phyloP scores from a whole-genome alignment of 2,797 vertebrate species.

The Syngnathus rostellatus region DNA sequence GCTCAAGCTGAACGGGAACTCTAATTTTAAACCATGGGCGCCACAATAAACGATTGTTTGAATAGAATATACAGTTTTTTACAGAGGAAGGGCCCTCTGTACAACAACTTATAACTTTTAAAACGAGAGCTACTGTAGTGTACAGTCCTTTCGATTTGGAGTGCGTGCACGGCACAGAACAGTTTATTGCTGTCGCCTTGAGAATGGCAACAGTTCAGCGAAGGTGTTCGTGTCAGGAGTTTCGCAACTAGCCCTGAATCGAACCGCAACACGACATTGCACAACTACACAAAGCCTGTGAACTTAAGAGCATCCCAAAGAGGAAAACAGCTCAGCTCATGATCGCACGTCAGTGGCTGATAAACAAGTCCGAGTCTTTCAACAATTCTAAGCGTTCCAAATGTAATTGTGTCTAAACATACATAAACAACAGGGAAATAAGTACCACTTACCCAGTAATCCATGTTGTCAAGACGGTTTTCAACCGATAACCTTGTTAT shows the following conservation, averaged over 20 bases:
- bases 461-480: conserved; percentile 55
- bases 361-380: conserved; percentile 37
- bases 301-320: conserved; percentile 17
- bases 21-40: conserved; percentile 37
- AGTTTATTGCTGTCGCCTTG: too few species aligned
- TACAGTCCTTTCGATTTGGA: background rate
- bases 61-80: conserved; percentile 6
- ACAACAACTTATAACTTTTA: background rate
- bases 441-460: conserved; percentile 64
- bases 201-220: background rate
- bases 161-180: background rate
- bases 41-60: conserved; percentile 35
- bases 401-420: background rate
- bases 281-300: background rate
- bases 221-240: background rate
- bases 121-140: background rate
- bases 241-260: background rate
- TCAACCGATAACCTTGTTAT: conserved; percentile 13
- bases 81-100: background rate
- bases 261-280: background rate
- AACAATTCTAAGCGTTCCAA: conserved; percentile 13
- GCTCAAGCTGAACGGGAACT: conserved; percentile 46
- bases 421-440: conserved; percentile 13
- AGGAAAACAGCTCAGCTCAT: conserved; percentile 17
- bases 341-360: conserved; percentile 19